Base-by-base conservation (phyloP, 2,797 vertebrate genomes). In the Sebastes trivittatus region DNA sequence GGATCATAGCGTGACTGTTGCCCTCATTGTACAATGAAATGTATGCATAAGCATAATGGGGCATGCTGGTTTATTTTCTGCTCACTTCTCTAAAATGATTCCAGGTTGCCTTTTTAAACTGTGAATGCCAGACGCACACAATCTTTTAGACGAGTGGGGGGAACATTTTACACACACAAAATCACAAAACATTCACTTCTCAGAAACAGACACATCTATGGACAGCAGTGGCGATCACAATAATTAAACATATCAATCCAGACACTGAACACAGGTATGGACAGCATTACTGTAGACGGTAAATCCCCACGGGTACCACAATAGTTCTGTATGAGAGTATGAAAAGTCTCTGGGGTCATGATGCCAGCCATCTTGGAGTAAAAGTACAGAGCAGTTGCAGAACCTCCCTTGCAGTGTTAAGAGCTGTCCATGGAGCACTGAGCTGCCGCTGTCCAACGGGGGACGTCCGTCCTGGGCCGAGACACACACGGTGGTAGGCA, bases 281-380 rank as follows among this genome's bases (percentile, higher is more conserved):
- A 91, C 87, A 81, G 80, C 86, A 80, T 77, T 49, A 90, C 74
- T 86, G 81, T 80, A 81, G 84, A 89, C 62, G 61, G 69, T 54
- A 80, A 11, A 79, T 78, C 78, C 80, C 81, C 82, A 88, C 68
- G 8, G 88, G 87, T 75, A 87, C 88, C 93, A 92, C 91, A 90
- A 76, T 65, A 75, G 75, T 81, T 89, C 89, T 86, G 82, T 79
- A 86, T 68, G 73, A 4, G 20, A 64, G 59, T 58, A 65, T 65
- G 6, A 90, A 20, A 49, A 92, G 91, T 92, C 85, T 93, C 90
- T 91, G 88, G 84, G 88, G 86, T 92, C 87, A 92, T 87, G 85
- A 90, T 2, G 70, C 89, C 88, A 62, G 82, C 88, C 89, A 89
- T 92, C 88, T 86, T 69, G 81, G 78, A 87, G 86, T 64, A 72